Base-by-base conservation (phyloP, 2,888 invertebrate species). In the Clunio marinus region DNA sequence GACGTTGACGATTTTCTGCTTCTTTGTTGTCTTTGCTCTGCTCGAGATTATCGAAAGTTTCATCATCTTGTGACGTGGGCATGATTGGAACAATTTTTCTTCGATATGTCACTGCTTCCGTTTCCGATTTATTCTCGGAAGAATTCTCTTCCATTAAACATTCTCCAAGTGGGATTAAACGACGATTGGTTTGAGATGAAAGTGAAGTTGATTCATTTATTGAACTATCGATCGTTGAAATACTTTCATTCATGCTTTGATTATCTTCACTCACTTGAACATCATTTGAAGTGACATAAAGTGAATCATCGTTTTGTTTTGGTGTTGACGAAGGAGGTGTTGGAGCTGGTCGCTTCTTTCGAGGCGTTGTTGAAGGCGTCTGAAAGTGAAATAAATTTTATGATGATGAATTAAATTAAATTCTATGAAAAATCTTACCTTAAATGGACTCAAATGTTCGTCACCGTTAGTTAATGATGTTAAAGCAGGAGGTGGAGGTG, bases 311-410 rank as follows among this genome's bases (percentile, higher is more conserved):
- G 22, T 22, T 55, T 60, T 75, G 75, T 22, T 75, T 74, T 75
- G 0, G 76, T 75, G 0, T 68, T 2, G 77, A 77, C 5, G 74
- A 46, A 32, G 85, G 86, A 10, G 87, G 87, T 10, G 83, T 83
- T 0, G 89, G 89, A 0, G 89, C 89, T 4, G 82, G 83, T 55
- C 85, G 84, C 69, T 83, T 81, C 76, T 88, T 88, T 68, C 84
- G 81, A 59, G 81, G 74, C 5, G 58, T 58, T 58, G 58, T 27
- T 2, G 58, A 27, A 24, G 58, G 25, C n/a, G 58, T 58, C 58
- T 58, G 25, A 58, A 51, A 17, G 15, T 5, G n/a, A 51, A 51
- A n/a, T n/a, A n/a, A n/a, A n/a, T n/a, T n/a, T n/a, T n/a, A n/a
- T n/a, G n/a, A n/a, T n/a, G n/a, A n/a, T n/a, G n/a, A n/a, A n/a